Evolutionary conservation across 2,888 invertebrate genomes (phyloP), one percentile per base, ranked within the genome.

Genomic region (Tricholauxania praeusta): DNA sequence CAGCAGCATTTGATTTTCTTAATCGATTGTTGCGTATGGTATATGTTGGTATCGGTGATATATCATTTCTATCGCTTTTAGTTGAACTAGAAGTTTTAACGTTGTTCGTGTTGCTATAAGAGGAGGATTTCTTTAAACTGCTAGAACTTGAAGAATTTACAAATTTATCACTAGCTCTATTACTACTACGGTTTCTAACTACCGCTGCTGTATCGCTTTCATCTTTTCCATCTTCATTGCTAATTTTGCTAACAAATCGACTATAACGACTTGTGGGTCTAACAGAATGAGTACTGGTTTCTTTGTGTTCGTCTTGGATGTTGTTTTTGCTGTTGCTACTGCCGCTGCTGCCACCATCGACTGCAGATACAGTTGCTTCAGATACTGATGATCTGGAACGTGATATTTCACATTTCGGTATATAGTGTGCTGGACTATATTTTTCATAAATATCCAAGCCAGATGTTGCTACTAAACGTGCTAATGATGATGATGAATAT

Each of bases 341-440:
- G 77, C 48, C 59, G 78, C 48, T 65, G 71, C 71, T 73, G 74
- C 75, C 64, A 70, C 73, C 73, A 48, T 77, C 76, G 67, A 74
- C 59, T 67, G 75, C 77, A 64, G 73, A 75, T 19, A 68, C 48
- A 82, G 82, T 80, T 75, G 78, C 81, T 78, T 84, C 81, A 39
- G 64, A 51, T 51, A 49, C 64, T 15, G 64, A 49, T 81, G 88
- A 88, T 86, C 88, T 87, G 82, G 88, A 88, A 85, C 88, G 86
- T 86, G 86, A 84, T 80, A 87, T 84, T 85, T 88, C 88, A 85
- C 84, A 84, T 82, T 86, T 87, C 75, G 94, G 93, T 82, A 92
- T 90, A 86, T 94, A 94, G 83, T 92, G 91, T 55, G 92, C 90
- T 65, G 93, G 93, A 53, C 93, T 93, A 83, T 94, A 94, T 86